Evolutionary conservation across 2,113 vertebrate species (phyloP), one percentile per base, ranked within the genome.

Genomic region (Poecilia latipinna): DNA sequence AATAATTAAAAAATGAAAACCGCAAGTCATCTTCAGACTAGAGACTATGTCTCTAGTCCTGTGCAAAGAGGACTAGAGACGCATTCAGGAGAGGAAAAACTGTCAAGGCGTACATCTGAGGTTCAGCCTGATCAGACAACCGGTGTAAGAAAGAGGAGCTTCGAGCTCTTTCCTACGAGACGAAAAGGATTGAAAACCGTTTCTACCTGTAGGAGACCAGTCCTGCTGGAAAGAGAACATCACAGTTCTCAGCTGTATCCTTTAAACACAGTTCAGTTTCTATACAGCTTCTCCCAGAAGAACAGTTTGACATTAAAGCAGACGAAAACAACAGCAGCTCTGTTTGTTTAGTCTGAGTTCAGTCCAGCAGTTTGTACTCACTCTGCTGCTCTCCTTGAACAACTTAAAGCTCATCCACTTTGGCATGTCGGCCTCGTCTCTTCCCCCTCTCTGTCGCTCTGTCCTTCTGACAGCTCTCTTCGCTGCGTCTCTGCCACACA

Each of bases 381-480:
- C 94, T 79, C 89, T 91, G 78, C 89, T 94, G 90, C 90, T 94
- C 83, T 89, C 94, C 84, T 93, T 95, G 74, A 94, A 94, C 68
- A 94, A 88, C 89, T 94, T 95, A 79, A 95, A 94, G 82, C 77
- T 94, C 93, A 95, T 94, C 94, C 94, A 95, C 94, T 94, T 94
- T 31, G 90, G 90, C 94, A 95, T 95, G 90, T 88, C 65, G 78
- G 64, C 65, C 77, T 86, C 61, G 78, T 70, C 57, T 79, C 65
- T 48, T 80, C 81, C 22, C 48, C 71, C 79, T 80, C 33, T 75
- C 71, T 69, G 28, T 63, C 61, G 24, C 74, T 66, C 80, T 39
- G 69, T 80, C 61, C 8, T 72, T 73, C 51, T 80, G 79, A 89
- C 89, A 79, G 88, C 86, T 86, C 82, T 37, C 78, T 82, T 83